Conservation (phyloP, 2,113 vertebrate genomes). For the Erythrocercus mccallii region DNA sequence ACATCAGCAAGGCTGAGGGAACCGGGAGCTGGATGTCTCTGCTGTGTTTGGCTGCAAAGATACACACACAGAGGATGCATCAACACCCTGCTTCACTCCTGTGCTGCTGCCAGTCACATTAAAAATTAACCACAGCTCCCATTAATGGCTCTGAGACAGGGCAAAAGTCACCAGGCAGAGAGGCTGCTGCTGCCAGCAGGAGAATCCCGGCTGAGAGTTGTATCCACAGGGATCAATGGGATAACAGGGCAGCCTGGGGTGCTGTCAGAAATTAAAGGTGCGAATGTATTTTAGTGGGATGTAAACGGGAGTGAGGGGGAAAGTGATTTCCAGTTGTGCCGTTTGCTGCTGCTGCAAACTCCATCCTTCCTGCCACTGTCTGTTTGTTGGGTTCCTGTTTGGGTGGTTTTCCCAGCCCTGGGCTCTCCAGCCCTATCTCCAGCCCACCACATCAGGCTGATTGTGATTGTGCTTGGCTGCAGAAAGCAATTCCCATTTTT, state of each 20-base stretch:
- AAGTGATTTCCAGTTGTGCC: background rate
- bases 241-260: background rate
- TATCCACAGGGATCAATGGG: background rate
- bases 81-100: background rate
- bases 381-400: fast-evolving
- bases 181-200: background rate
- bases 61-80: background rate
- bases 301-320: background rate
- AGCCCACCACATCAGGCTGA: background rate
- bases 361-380: background rate
- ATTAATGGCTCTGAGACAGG: background rate
- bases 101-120: background rate
- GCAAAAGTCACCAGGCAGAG: background rate
- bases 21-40: background rate
- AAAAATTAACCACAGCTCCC: background rate
- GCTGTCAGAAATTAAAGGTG: background rate
- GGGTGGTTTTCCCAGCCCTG: background rate
- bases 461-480: background rate
- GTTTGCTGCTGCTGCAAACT: background rate
- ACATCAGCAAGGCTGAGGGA: background rate
- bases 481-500: background rate
- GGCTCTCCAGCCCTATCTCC: background rate
- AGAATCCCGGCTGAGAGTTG: fast-evolving
- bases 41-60: background rate
- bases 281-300: background rate